These are phyloP conservation scores for Achatina immaculata DNA, from an alignment of 1,140 invertebrate genomes.

Conservation along the genomic window DNA sequence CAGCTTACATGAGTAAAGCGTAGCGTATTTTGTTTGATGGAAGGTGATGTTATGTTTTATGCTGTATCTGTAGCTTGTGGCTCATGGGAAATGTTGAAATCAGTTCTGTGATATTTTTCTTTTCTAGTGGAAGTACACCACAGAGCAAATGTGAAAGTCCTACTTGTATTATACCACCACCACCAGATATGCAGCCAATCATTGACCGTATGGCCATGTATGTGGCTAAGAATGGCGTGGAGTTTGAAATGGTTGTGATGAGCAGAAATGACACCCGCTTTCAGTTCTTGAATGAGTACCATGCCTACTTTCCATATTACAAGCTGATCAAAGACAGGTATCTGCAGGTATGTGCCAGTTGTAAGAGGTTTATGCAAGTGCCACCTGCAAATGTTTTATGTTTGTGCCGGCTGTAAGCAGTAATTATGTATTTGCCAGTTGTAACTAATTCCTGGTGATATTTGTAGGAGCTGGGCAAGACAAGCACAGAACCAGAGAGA, in stretches of 20 bases:
- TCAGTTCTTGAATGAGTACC: slow-evolving; percentile 63
- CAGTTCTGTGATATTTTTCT: too few relatives aligned
- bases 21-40: too few relatives aligned
- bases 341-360: slow-evolving; percentile 51
- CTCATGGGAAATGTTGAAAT: too few relatives aligned
- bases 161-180: slow-evolving; percentile 74
- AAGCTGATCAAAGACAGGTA: slow-evolving; percentile 62
- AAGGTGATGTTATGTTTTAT: too few relatives aligned
- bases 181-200: slow-evolving; percentile 85
- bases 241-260: slow-evolving; percentile 90
- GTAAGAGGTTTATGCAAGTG: too few relatives aligned
- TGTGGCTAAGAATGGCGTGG: slow-evolving; percentile 91
- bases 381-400: too few relatives aligned
- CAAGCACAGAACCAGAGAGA: neutral
- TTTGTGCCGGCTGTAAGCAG: neutral
- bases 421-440: neutral
- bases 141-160: slow-evolving; percentile 20
- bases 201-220: slow-evolving; percentile 97
- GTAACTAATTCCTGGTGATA: too few relatives aligned
- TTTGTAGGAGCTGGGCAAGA: neutral
- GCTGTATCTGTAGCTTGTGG: too few relatives aligned
- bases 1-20: too few relatives aligned
- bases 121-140: neutral
- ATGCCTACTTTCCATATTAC: slow-evolving; percentile 65
- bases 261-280: slow-evolving; percentile 87